Conservation (phyloP, 2,797 vertebrate species). For the Hybognathus amarus region DNA sequence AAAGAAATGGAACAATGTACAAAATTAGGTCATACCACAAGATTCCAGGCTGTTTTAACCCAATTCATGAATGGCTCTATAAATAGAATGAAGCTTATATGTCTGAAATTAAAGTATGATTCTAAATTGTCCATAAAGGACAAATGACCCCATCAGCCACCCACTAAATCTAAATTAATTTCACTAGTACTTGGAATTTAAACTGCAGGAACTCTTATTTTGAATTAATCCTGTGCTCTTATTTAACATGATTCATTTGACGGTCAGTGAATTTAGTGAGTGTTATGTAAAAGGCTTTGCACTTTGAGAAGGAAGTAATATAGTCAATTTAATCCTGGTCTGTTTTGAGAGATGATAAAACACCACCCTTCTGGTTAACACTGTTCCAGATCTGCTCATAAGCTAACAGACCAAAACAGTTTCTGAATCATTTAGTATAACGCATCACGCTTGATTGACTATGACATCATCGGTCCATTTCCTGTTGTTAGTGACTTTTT, state of each 20-base stretch:
- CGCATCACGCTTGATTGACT: conserved; percentile 61
- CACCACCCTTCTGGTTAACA: background rate
- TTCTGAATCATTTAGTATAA: conserved; percentile 72
- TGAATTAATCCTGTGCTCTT: conserved; percentile 1
- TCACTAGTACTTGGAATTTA: background rate
- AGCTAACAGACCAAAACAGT: conserved; percentile 64
- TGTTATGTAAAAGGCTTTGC: conserved; percentile 37
- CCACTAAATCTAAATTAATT: background rate
- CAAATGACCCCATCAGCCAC: background rate
- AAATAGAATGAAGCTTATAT: background rate
- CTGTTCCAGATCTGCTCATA: background rate
- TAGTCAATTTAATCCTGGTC: conserved; percentile 22
- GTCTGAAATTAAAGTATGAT: background rate
- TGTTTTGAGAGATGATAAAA: conserved; percentile 11
- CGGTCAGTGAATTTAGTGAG: background rate
- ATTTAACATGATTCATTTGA: background rate
- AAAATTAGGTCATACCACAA: conserved; percentile 4
- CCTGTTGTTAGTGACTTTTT: conserved; percentile 39
- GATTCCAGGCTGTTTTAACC: background rate
- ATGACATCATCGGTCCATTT: conserved; percentile 60
- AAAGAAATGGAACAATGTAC: background rate
- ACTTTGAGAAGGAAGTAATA: conserved; percentile 12
- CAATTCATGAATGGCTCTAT: background rate
- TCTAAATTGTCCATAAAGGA: background rate
- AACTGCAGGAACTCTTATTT: background rate